Evolutionary conservation across 2,797 vertebrate species (phyloP).

Genomic region (Remorina albescens): DNA sequence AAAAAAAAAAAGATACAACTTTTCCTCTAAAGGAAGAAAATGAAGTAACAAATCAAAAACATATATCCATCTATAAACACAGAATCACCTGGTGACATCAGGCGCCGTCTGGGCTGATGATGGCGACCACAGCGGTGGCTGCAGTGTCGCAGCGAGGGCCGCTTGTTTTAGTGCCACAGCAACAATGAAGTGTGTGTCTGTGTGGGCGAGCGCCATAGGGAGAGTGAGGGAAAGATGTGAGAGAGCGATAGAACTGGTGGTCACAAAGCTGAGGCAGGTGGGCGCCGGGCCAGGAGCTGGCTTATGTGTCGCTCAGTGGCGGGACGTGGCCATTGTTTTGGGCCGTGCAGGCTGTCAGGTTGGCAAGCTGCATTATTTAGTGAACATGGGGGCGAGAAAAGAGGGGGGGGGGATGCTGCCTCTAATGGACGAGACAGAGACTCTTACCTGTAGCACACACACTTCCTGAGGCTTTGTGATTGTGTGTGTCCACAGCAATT

Average conservation of each 20-base stretch:
- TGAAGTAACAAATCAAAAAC: slow-evolving; percentile 2
- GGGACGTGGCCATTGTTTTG: slow-evolving; percentile 69
- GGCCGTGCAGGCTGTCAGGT: slow-evolving; percentile 57
- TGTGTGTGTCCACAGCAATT: neutral
- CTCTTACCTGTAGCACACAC: slow-evolving; percentile 15
- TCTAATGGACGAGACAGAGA: neutral
- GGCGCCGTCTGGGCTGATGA: neutral
- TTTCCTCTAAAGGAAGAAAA: too few species aligned
- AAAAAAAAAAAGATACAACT: too few species aligned
- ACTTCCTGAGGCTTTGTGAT: neutral
- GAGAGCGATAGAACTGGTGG: slow-evolving; percentile 11
- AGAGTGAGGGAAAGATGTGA: slow-evolving; percentile 10
- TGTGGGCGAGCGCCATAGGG: slow-evolving; percentile 26
- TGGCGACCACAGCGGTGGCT: slow-evolving; percentile 19
- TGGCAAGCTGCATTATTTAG: slow-evolving; percentile 76
- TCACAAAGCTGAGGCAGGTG: slow-evolving; percentile 17
- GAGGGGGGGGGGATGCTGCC: slow-evolving; percentile 3
- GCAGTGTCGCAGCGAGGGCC: slow-evolving; percentile 18
- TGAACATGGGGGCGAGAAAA: slow-evolving; percentile 59
- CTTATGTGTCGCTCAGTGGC: slow-evolving; percentile 57
- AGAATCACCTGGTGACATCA: slow-evolving; percentile 6
- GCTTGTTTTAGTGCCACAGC: slow-evolving; percentile 33
- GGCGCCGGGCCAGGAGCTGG: slow-evolving; percentile 39
- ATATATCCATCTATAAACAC: neutral
- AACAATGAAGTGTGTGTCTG: slow-evolving; percentile 3